Evolutionary conservation across 1,140 invertebrate genomes (phyloP), one percentile per base, ranked within the genome.

Genomic region (Agrypnia vestita): DNA sequence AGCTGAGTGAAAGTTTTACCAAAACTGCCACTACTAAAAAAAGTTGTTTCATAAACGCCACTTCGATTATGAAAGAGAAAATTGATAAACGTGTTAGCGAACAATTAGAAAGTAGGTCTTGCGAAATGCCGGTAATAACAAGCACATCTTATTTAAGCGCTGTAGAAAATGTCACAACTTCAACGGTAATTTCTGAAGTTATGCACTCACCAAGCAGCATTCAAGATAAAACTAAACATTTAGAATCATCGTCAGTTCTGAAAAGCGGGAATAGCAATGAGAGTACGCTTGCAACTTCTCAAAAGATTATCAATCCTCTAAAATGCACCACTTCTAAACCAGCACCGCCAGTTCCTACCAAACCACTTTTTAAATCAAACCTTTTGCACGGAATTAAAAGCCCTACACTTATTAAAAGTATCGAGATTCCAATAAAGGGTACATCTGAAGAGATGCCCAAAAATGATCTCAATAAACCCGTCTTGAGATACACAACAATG

Each of bases 291-390:
- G 19, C 7, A 59, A 59, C 15, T n/a, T 75, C 49, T 43, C 51
- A 56, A 4, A 73, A 53, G 51, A 7, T 75, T 0, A 4, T n/a
- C 15, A 77, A 17, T 53, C 59, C 17, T 0, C 0, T 12, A 12
- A 76, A 76, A 71, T 15, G 10, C 46, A 73, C 25, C 55, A 21
- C 25, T 17, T 13, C 8, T 44, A 75, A 56, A 17, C 17, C 46
- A 53, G 35, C 78, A 17, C 69, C 78, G n/a, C 77, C 77, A 3
- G 69, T 79, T 12, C 78, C 69, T 15, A 59, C 49, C 10, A 79
- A 74, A 64, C 69, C 78, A 13, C 15, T 43, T 35, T 79, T 62
- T 19, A 77, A 67, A 67, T 25, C 59, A 13, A 55, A 74, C 9
- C 15, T 44, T 43, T 43, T 25, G 21, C 61, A 76, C 46, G 35